A percentile compares a stretch with the other conserved stretches of the same genome.
Evolutionary conservation across 2,113 vertebrate genomes (phyloP).

Genomic region (Scortum barcoo): DNA sequence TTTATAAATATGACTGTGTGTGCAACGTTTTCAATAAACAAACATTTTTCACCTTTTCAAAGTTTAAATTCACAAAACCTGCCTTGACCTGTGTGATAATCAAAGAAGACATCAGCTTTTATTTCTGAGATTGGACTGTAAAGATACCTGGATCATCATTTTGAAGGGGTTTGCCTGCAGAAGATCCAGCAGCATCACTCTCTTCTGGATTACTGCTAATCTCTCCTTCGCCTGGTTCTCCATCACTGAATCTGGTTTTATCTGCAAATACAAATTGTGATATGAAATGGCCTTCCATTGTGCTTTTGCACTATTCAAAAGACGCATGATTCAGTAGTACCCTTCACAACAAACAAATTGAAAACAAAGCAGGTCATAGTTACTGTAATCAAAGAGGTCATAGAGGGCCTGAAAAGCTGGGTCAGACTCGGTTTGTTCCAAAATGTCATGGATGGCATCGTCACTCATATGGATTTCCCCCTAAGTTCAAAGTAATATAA

Average conservation of each 20-base stretch:
- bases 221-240: constrained; percentile 81
- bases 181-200: constrained; percentile 75
- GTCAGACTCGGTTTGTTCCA: constrained; percentile 97
- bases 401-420: constrained; percentile 98
- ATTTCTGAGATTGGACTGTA: neutral
- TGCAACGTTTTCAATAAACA: neutral
- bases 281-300: neutral
- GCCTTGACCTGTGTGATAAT: neutral
- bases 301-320: neutral
- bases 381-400: constrained; percentile 97
- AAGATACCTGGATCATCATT: constrained; percentile 82
- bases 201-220: constrained; percentile 79
- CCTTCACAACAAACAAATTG: neutral
- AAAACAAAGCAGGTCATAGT: constrained; percentile 37
- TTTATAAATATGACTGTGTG: neutral
- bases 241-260: constrained; percentile 88
- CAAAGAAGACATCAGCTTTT: neutral
- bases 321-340: neutral
- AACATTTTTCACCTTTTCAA: neutral
- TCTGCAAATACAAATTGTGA: constrained; percentile 78
- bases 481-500: constrained; percentile 71
- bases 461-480: constrained; percentile 99
- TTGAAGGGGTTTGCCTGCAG: constrained; percentile 80
- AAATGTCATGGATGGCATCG: constrained; percentile 96
- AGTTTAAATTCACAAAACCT: neutral